Base-by-base conservation (phyloP, 2,113 vertebrate species). In the Bettongia penicillata region DNA sequence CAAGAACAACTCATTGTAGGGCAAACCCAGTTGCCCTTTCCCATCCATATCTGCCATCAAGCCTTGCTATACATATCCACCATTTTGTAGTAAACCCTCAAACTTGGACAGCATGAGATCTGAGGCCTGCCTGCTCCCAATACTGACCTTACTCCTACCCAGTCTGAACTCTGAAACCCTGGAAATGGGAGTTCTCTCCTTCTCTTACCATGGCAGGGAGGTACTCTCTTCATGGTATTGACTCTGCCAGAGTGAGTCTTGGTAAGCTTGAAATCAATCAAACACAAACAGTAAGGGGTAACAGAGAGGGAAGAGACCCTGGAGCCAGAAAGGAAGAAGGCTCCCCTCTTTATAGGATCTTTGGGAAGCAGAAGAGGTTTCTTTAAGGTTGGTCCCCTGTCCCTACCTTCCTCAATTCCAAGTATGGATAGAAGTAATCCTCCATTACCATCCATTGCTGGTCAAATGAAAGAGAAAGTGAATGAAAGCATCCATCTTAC, bases 281-380 rank as follows among this genome's bases (percentile, higher is more conserved):
- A 43, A 84, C n/a, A n/a, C 37, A 84, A 43, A 23, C n/a, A 43
- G 68, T 19, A 84, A 43, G 6, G 19, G 8, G 19, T 84, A 84
- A n/a, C 37, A 84, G 68, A 84, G 16, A 43, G 19, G 43, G 6
- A 43, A 84, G n/a, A 84, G 68, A 84, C n/a, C n/a, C 19, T 8
- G n/a, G 68, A 84, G 26, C 16, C n/a, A 84, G n/a, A 43, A 43
- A 84, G 7, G 68, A 84, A 84, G 68, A 77, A 77, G 5, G 1
- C 43, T 84, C 68, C 68, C 37, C 43, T 84, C n/a, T 84, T 84
- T 84, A 84, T n/a, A 77, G 10, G 57, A 37, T 97, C 91, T 55
- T 61, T 84, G 91, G 93, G 95, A 92, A 95, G 95, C 93, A 94
- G 43, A 26, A 43, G 16, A 23, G n/a, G 68, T 16, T 84, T 23